Evolutionary conservation across 92 coral and sea anemone species (phyloP).

Genomic region (Palythoa grandis): DNA sequence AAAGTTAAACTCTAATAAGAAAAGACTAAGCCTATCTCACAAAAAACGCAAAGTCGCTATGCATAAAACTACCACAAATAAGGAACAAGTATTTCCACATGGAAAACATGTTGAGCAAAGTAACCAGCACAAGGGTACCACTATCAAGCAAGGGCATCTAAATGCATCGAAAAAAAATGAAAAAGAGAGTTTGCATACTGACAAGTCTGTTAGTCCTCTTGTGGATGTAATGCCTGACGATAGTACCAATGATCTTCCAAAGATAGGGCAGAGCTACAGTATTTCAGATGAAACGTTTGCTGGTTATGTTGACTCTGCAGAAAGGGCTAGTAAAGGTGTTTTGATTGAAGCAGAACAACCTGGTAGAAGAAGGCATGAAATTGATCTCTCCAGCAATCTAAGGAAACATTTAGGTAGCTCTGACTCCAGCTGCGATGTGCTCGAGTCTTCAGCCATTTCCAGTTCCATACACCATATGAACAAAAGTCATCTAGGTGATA

Average conservation of each 20-base stretch:
- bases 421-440: background rate
- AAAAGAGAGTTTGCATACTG: background rate
- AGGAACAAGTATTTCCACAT: background rate
- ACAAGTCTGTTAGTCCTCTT: background rate
- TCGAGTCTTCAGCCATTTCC: background rate
- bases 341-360: background rate
- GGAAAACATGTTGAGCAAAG: background rate
- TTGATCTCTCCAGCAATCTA: background rate
- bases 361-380: background rate
- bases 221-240: background rate
- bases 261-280: conserved; percentile 10
- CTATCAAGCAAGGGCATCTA: background rate
- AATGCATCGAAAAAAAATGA: background rate
- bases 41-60: background rate
- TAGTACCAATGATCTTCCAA: background rate
- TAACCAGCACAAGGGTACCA: background rate
- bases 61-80: background rate
- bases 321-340: background rate
- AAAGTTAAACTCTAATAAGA: background rate
- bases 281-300: conserved; percentile 25
- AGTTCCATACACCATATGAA: background rate
- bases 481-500: background rate
- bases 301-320: background rate
- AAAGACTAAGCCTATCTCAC: background rate
- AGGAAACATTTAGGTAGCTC: background rate